Base-by-base conservation (phyloP, 2,113 vertebrate genomes). In the Ctenomys sociabilis region DNA sequence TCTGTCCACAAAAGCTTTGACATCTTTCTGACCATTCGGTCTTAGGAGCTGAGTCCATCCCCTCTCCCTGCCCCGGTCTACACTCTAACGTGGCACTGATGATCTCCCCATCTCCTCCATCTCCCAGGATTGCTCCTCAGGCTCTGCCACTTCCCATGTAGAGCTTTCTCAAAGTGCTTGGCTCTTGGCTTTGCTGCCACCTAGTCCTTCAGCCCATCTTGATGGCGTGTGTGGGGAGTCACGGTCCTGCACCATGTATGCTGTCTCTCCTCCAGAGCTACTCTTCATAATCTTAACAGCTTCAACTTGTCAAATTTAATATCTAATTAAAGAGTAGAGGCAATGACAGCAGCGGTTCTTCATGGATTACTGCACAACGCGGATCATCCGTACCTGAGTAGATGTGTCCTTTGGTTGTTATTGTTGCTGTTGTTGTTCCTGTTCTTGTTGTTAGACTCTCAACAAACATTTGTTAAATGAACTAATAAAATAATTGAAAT, bases 341-440 rank as follows among this genome's bases (percentile, higher is more conserved):
- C 57, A 59, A 22, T 22, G 57, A 22, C 2, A 17, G 54, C 54
- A 57, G 16, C 17, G 16, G 4, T 57, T 57, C 54, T 57, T 57
- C 54, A 0, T 57, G 54, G 54, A 19, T 57, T 57, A 19, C 13
- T 57, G 13, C 54, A 57, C 54, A 57, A 14, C 17, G 12, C 4
- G 14, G 11, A 57, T 14, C 54, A 19, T 57, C 17, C 17, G 1
- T 57, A 57, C 54, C 54, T 57, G 57, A 59, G 19, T 54, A 14
- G 14, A 32, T 70, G 9, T 57, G 2, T 49, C 49, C 49, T 49
- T 90, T 93, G 82, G 5, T 8, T 49, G 49, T 11, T 49, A 11
- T 4, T 4, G 49, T 4, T 4, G 6, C 1, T 14, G 11, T 40
- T 37, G 35, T 22, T 45, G n/a, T n/a, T n/a, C n/a, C n/a, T n/a